Base-by-base conservation (phyloP, 2,797 vertebrate species). In the Poeciliopsis turneri region DNA sequence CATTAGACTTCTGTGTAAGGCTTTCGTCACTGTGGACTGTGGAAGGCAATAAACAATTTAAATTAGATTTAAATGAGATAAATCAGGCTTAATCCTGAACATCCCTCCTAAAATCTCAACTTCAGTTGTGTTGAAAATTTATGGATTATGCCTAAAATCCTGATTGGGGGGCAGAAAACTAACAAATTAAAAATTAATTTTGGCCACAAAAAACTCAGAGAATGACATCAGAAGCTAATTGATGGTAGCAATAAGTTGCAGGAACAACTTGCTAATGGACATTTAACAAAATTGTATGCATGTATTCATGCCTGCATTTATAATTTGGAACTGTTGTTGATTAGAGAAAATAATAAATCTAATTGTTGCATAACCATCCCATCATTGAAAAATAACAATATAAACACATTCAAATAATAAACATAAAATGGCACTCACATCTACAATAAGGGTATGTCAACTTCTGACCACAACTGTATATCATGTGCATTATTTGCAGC, bases 401-500 rank as follows among this genome's bases (percentile, higher is more conserved):
- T 6, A 46, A 46, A 70, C 16, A 6, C 43, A 70, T 45, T 70
- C 41, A 46, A 46, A 69, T 41, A n/a, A 13, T 43, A n/a, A 46
- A 28, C 15, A 15, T 70, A 8, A 46, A 45, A 70, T 45, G 23
- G 2, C 23, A 13, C 23, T 12, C 36, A 25, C 13, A 6, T 41
- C 66, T 45, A 43, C 5, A 1, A 45, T n/a, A 3, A 28, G 3
- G n/a, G 25, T 18, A 28, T 70, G 25, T 46, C 46, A 70, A 70
- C 68, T 5, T 70, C n/a, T 70, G 25, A 70, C 68, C 68, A 70
- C 28, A 18, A 7, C 41, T 70, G 25, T 46, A 70, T 70, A 46
- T 20, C 43, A 46, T 70, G 41, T 82, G 75, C 77, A 69, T 85
- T 20, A 36, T 90, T 79, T 77, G 81, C 81, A 84, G 39, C 74